Base-by-base conservation (phyloP, 2,888 invertebrate species). In the Leptura quadrifasciata region DNA sequence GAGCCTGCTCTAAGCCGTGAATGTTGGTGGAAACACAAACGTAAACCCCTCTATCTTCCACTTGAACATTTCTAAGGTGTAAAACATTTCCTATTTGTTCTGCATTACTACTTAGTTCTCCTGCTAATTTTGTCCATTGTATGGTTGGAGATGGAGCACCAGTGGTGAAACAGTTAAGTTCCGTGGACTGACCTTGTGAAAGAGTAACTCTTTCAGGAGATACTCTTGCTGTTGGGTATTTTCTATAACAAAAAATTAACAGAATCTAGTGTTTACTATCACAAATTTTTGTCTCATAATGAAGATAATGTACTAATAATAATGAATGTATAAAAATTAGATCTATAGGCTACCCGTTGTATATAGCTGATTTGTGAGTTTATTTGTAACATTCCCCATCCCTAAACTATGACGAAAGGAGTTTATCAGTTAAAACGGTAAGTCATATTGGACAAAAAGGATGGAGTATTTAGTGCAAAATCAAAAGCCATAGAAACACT, bases 41-140 rank as follows among this genome's bases (percentile, higher is more conserved):
- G 86, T 98, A 98, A 64, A 95, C 92, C 15, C 97, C 98, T 70
- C 95, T 91, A 88, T 98, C 97, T 5, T 90, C 91, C 15, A 94
- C 91, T 84, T 92, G 92, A 0, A 94, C 93, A 80, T 94, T 93
- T 35, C 91, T 90, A 72, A 96, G 94, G 67, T 93, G 91, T 52
- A 96, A 0, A 90, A 90, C 82, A 91, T 93, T 79, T 31, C 88
- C 88, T 31, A 85, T 80, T 88, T 94, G 93, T 80, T 92, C 92
- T 0, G 91, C 91, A 79, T 93, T 92, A 0, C 90, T 84, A 0
- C 92, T 91, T 35, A 94, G 89, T 0, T 89, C 83, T 21, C 91
- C 91, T 55, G 91, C 91, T 9, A 94, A 92, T 91, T 94, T 96
- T 4, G 91, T 92, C 98, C 98, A 99, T 83, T 92, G 94, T 55